Conservation (phyloP, 2,888 invertebrate species). For the Tetropium fuscum region DNA sequence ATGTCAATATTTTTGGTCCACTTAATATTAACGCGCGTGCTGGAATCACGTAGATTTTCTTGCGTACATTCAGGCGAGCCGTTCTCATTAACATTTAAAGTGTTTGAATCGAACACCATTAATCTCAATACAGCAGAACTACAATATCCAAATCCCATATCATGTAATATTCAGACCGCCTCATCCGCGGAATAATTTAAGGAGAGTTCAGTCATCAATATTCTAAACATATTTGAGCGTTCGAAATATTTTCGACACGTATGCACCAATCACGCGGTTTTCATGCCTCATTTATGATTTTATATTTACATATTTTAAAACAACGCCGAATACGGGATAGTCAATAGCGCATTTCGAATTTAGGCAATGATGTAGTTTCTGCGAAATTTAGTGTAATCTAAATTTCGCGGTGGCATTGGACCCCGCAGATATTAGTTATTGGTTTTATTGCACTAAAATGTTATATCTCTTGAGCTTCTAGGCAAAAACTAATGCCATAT, state of each 20-base stretch:
- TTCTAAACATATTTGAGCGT: constrained; percentile 35
- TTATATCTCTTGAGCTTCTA: no score
- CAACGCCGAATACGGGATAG: no score
- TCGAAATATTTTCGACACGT: constrained; percentile 38
- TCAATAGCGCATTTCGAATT: no score
- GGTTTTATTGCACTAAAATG: no score
- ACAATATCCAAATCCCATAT: constrained; percentile 36
- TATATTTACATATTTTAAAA: not conserved
- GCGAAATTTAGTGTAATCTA: no score
- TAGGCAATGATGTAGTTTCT: no score
- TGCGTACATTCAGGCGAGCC: not conserved
- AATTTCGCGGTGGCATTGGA: no score
- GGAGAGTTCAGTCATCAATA: constrained; percentile 37
- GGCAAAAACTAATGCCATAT: no score
- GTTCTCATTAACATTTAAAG: constrained; percentile 28
- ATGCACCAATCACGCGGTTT: constrained; percentile 40
- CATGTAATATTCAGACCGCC: constrained; percentile 37
- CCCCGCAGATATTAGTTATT: no score
- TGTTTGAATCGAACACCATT: constrained; percentile 29
- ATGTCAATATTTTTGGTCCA: no score
- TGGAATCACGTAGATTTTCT: not conserved
- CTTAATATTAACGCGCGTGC: not conserved
- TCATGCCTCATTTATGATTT: constrained; percentile 35
- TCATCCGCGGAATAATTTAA: constrained; percentile 38
- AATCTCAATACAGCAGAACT: constrained; percentile 37